Conservation (phyloP, 1,140 invertebrate genomes). For the Rhagoletis pomonella region DNA sequence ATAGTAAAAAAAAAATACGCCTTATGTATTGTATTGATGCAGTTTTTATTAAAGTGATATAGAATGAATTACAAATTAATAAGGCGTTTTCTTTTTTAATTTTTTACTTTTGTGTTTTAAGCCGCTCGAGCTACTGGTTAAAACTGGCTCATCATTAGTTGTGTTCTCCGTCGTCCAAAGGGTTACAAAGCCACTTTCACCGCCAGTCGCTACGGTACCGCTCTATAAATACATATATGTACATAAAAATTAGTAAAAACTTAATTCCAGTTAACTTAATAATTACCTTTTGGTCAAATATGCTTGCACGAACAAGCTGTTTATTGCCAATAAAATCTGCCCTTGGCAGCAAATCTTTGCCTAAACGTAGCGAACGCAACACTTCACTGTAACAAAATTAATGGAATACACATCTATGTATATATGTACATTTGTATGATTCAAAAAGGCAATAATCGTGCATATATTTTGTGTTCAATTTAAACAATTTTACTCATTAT, state of each 20-base stretch:
- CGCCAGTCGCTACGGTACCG: conserved; percentile 78
- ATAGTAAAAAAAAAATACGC: not conserved
- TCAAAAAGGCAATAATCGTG: too few relatives aligned
- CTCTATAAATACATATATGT: conserved; percentile 63
- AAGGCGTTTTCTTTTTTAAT: conserved; percentile 11
- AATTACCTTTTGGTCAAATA: conserved; percentile 77
- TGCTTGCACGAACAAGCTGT: conserved; percentile 81
- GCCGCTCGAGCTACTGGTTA: not conserved
- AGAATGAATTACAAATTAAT: not conserved
- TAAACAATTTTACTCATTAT: too few relatives aligned
- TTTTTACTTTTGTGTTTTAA: conserved; percentile 27
- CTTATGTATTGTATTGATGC: not conserved
- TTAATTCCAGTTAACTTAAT: not conserved
- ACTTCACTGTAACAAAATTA: conserved; percentile 70
- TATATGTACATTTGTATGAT: too few relatives aligned
- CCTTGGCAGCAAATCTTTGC: conserved; percentile 76
- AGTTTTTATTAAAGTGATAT: not conserved
- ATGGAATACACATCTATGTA: not conserved
- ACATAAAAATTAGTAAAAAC: not conserved
- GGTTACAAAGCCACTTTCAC: conserved; percentile 80
- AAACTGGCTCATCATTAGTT: not conserved
- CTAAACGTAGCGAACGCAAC: conserved; percentile 77
- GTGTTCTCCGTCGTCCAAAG: conserved; percentile 75
- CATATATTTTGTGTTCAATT: too few relatives aligned
- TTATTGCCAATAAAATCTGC: conserved; percentile 79